phyloP scores from a whole-genome alignment of 1,140 invertebrate species.

The Ostrea edulis region DNA sequence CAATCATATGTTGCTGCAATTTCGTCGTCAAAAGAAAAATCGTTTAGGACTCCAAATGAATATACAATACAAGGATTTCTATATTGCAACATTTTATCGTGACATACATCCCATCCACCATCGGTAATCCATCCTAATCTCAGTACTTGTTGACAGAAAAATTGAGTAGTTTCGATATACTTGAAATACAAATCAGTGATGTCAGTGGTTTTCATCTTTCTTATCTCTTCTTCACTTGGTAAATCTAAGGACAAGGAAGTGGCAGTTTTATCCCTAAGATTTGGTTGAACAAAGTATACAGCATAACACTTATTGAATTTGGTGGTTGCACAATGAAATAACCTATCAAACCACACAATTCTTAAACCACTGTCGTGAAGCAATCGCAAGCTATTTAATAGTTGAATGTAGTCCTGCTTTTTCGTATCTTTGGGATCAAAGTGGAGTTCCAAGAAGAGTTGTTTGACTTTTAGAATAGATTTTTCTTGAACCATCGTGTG shows the following conservation, averaged over 20 bases:
- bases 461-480: background rate
- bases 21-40: conserved; percentile 1
- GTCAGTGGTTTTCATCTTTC: background rate
- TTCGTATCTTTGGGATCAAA: conserved; percentile 7
- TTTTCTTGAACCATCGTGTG: background rate
- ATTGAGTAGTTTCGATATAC: conserved; percentile 58
- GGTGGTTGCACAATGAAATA: background rate
- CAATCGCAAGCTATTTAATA: background rate
- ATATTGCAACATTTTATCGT: conserved; percentile 47
- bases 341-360: background rate
- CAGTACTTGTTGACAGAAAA: conserved; percentile 52
- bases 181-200: conserved; percentile 44
- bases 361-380: background rate
- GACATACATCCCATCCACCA: conserved; percentile 68
- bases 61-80: conserved; percentile 62
- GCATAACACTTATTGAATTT: conserved; percentile 1
- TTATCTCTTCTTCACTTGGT: background rate
- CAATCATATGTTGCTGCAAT: background rate
- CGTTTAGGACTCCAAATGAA: conserved; percentile 44
- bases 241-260: background rate
- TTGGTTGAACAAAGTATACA: background rate
- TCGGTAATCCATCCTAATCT: conserved; percentile 62
- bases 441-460: background rate
- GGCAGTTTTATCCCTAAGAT: background rate
- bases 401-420: background rate